Percentiles rank a stretch among this genome's conserved stretches.
These are phyloP conservation scores for Ichneumoninae sp. DNA, from an alignment of 2,888 invertebrate species.

Conservation along the genomic window DNA sequence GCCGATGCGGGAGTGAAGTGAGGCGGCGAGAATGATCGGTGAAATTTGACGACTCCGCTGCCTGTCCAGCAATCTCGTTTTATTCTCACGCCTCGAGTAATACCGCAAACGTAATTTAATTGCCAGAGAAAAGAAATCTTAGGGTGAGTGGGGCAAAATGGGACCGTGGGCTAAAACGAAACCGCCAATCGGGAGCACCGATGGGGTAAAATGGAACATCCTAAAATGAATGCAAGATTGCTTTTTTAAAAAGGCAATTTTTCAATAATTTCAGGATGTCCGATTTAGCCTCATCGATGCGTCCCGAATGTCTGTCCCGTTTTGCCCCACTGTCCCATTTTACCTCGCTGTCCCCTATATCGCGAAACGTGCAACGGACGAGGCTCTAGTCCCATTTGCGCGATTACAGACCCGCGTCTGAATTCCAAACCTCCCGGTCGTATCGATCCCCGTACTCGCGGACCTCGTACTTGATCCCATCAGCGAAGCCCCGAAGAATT, in stretches of 20 bases:
- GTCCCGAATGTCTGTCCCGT: too few relatives aligned
- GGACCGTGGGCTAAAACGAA: too few relatives aligned
- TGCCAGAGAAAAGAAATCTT: not conserved
- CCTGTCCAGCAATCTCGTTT: constrained; percentile 11
- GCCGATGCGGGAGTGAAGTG: not conserved
- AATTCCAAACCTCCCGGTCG: constrained; percentile 22
- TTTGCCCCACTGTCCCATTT: too few relatives aligned
- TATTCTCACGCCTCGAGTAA: not conserved
- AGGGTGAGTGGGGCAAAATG: not conserved
- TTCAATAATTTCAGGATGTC: too few relatives aligned
- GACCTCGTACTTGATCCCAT: constrained; percentile 46
- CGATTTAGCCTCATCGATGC: too few relatives aligned
- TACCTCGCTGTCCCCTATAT: not conserved
- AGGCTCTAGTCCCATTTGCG: constrained; percentile 21
- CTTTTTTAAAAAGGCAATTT: too few relatives aligned
- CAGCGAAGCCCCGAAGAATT: constrained; percentile 43
- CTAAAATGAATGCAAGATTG: too few relatives aligned
- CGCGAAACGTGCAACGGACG: not conserved
- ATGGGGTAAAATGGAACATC: too few relatives aligned
- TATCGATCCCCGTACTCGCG: constrained; percentile 43
- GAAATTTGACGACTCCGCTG: constrained; percentile 10
- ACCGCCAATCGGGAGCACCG: too few relatives aligned
- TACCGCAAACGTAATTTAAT: constrained; percentile 1
- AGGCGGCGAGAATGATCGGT: constrained; percentile 23
- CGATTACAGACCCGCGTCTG: constrained; percentile 8